phyloP scores from a whole-genome alignment of 2,113 vertebrate genomes.

The Psammodynastes pulverulentus region DNA sequence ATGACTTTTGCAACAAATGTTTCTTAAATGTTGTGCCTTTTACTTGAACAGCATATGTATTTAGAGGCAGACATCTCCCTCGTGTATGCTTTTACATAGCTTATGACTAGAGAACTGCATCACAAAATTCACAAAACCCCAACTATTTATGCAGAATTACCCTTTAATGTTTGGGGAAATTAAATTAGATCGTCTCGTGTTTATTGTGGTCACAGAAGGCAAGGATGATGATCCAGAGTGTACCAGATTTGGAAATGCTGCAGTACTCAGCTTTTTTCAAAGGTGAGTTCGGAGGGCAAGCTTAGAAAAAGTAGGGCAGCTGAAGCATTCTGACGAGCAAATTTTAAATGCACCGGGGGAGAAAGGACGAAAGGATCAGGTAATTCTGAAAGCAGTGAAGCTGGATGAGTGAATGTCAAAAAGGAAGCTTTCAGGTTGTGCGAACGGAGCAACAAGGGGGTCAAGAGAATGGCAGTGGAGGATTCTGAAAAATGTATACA shows the following conservation, averaged over 20 bases:
- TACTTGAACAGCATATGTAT: neutral
- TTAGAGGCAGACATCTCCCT: neutral
- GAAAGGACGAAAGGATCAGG: neutral
- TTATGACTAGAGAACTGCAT: neutral
- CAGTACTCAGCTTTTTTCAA: neutral
- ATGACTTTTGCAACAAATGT: neutral
- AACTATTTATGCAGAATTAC: neutral
- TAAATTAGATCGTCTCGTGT: neutral
- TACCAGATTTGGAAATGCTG: neutral
- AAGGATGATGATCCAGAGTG: neutral
- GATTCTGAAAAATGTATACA: neutral
- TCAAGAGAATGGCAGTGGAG: neutral
- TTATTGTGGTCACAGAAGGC: neutral
- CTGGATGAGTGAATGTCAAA: neutral
- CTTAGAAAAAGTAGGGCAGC: neutral
- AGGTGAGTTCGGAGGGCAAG: neutral
- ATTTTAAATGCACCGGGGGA: neutral
- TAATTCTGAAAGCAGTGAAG: neutral
- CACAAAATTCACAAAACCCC: neutral
- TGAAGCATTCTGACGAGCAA: neutral
- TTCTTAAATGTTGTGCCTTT: neutral
- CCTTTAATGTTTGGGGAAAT: neutral
- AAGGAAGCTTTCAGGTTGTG: too few species aligned
- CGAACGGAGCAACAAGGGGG: too few species aligned
- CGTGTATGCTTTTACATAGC: neutral